Base-by-base conservation (phyloP, 2,113 vertebrate genomes). In the Climacteris rufus region DNA sequence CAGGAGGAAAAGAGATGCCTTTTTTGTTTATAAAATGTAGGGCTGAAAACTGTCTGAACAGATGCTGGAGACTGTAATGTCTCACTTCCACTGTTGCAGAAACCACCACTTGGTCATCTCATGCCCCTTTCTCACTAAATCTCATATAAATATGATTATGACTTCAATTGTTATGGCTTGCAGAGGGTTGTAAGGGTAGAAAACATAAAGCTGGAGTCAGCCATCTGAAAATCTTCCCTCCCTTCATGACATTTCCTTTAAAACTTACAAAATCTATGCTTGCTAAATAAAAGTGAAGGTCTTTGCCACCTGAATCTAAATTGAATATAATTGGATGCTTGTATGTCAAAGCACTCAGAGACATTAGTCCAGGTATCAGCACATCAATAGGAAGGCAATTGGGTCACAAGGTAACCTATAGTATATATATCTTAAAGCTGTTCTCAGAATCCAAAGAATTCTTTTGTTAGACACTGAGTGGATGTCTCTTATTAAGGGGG, bases 301-400 rank as follows among this genome's bases (percentile, higher is more conserved):
- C 94, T 91, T 96, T 93, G 94, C 92, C 94, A 96, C 94, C 83
- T 87, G 84, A 93, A 95, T 94, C 95, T 94, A 97, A 97, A 97
- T 94, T 91, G 95, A 95, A 97, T 95, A 96, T 97, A 98, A 98
- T 97, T 98, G 97, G 97, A 91, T 94, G 79, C 96, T 95, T 91
- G 87, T 83, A 87, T 92, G 97, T 98, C 96, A 98, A 97, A 98
- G 98, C 84, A 83, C 89, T 63, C 76, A 70, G 85, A 44, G 59
- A 61, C 83, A 94, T 39, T 97, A 97, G 97, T 89, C 90, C 87
- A 88, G 87, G 82, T 90, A 95, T 91, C 96, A 96, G 95, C 95
- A 98, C 97, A 97, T 98, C 97, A 98, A 92, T 97, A 93, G 86
- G 83, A 89, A 97, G 83, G 66, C 96, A 97, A 96, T 65, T 88